Percentiles rank a stretch among this genome's conserved stretches.
Conservation (phyloP, 2,113 vertebrate species). For the Crotalus tigris region DNA sequence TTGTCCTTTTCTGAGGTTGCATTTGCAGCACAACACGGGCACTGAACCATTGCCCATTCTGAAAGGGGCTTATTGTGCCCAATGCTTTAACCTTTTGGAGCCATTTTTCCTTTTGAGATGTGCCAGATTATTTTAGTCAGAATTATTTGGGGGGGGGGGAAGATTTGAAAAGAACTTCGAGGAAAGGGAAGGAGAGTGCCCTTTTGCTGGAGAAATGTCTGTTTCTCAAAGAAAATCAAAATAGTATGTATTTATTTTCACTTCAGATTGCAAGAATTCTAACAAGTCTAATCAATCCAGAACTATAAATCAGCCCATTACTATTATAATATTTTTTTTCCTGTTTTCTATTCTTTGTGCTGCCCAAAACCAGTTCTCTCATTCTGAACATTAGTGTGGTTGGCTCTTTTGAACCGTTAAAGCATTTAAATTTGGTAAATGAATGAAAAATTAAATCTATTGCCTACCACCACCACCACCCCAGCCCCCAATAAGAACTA, state of each 20-base stretch:
- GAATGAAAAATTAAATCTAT: not conserved
- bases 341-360: not conserved
- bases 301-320: not conserved
- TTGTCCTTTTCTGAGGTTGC: slow-evolving; percentile 59
- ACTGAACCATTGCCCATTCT: slow-evolving; percentile 62
- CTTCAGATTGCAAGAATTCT: not conserved
- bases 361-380: not conserved
- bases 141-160: slow-evolving; percentile 41
- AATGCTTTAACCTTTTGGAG: slow-evolving; percentile 55
- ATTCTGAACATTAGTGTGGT: not conserved
- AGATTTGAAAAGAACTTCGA: slow-evolving; percentile 42
- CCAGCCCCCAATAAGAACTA: not conserved
- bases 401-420: slow-evolving; percentile 13
- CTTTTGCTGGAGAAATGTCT: not conserved
- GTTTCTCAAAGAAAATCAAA: not conserved
- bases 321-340: not conserved
- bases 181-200: not conserved
- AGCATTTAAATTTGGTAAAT: not conserved
- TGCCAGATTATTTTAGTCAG: slow-evolving; percentile 66
- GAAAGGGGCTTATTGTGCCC: slow-evolving; percentile 59
- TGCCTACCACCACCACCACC: not conserved
- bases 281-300: not conserved
- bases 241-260: not conserved
- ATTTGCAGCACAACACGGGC: slow-evolving; percentile 59
- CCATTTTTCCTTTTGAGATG: slow-evolving; percentile 60